phyloP scores from a whole-genome alignment of 2,113 vertebrate species.

The Crotalus helleri region DNA sequence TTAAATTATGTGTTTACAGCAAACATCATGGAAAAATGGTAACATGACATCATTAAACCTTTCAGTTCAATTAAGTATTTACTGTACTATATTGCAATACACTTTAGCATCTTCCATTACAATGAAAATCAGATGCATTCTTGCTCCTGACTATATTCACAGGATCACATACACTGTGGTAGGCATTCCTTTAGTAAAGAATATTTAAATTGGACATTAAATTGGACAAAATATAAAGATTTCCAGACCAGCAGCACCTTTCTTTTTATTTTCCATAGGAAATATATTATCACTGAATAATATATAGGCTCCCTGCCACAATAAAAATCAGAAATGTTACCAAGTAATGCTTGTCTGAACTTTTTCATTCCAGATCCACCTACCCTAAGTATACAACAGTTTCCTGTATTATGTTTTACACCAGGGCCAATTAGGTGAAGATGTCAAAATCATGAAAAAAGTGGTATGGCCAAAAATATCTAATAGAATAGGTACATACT shows the following conservation, averaged over 20 bases:
- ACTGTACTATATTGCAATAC: slow-evolving; percentile 9
- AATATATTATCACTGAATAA: neutral
- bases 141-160: neutral
- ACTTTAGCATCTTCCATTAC: slow-evolving; percentile 46
- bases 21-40: slow-evolving; percentile 60
- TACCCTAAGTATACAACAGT: neutral
- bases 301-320: neutral
- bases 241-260: slow-evolving; percentile 27
- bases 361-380: neutral
- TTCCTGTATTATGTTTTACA: neutral
- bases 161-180: neutral
- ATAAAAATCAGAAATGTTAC: neutral
- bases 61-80: slow-evolving; percentile 59
- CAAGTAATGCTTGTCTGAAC: neutral
- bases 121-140: slow-evolving; percentile 17
- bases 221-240: slow-evolving; percentile 12
- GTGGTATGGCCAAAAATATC: neutral
- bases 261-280: neutral
- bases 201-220: neutral
- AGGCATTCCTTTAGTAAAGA: neutral
- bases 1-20: slow-evolving; percentile 50
- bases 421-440: neutral
- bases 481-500: neutral
- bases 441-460: neutral
- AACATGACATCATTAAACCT: slow-evolving; percentile 53